phyloP scores from a whole-genome alignment of 2,797 vertebrate genomes.

The Platyrinchus mystaceus region DNA sequence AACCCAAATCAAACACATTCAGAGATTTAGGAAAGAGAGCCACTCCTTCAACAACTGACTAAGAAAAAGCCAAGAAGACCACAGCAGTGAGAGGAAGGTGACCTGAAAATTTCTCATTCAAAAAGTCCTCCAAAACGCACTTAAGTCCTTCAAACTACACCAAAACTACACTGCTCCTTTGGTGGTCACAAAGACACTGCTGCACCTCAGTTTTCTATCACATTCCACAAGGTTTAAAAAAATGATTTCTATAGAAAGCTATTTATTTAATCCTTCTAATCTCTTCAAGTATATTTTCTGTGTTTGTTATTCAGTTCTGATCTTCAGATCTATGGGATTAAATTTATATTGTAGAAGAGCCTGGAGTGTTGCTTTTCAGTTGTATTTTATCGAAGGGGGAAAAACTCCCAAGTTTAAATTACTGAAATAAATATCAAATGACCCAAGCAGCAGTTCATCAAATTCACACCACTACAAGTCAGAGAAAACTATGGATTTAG shows the following conservation, averaged over 20 bases:
- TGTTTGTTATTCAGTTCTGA: background rate
- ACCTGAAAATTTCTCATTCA: background rate
- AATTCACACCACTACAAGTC: slow-evolving; percentile 1
- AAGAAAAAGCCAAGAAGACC: background rate
- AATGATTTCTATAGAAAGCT: background rate
- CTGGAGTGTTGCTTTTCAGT: background rate
- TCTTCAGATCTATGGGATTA: background rate
- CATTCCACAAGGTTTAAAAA: background rate
- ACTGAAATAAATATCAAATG: background rate
- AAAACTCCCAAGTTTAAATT: background rate
- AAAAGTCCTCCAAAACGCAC: background rate
- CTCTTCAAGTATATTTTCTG: background rate
- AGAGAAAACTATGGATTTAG: slow-evolving; percentile 8
- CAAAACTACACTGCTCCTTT: too few species aligned
- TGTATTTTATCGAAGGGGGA: background rate
- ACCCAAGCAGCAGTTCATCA: slow-evolving; percentile 13
- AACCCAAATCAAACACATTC: background rate
- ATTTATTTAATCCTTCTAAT: background rate
- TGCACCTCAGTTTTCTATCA: background rate
- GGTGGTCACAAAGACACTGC: background rate
- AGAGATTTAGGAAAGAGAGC: background rate
- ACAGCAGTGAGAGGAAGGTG: background rate
- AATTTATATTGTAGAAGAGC: background rate
- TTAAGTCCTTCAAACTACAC: background rate
- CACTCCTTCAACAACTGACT: background rate